These are phyloP conservation scores for Polypterus bichir DNA, from an alignment of 2,113 vertebrate genomes.

Conservation along the genomic window DNA sequence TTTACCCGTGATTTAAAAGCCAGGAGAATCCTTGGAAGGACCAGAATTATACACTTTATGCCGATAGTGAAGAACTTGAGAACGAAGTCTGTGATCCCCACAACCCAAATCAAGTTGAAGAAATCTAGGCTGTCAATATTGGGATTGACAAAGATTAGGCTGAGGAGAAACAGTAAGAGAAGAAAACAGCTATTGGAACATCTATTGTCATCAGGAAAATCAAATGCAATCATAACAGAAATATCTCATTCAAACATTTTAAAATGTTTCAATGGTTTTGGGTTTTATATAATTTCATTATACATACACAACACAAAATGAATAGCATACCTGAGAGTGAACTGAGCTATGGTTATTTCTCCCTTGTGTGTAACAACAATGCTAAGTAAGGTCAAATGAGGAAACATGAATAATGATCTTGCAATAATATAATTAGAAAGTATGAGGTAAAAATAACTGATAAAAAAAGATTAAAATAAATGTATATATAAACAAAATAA, in stretches of 20 bases:
- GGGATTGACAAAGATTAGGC: conserved; percentile 85
- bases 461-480: conserved; percentile 8
- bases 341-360: too few species aligned
- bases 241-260: too few species aligned
- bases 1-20: conserved; percentile 92
- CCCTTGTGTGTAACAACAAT: too few species aligned
- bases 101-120: conserved; percentile 88
- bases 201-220: too few species aligned
- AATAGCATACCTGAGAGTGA: too few species aligned
- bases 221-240: too few species aligned
- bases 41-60: conserved; percentile 79
- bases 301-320: too few species aligned
- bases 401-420: too few species aligned
- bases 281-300: too few species aligned
- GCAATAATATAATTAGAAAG: too few species aligned
- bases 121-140: conserved; percentile 81
- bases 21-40: conserved; percentile 80
- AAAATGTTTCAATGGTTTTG: too few species aligned
- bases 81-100: conserved; percentile 88
- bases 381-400: too few species aligned
- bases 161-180: conserved; percentile 27
- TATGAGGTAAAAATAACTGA: not conserved
- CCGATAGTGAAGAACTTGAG: conserved; percentile 86
- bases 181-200: not conserved
- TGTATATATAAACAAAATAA: conserved; percentile 3